These are phyloP conservation scores for Osmoderma eremita DNA, from an alignment of 2,888 invertebrate genomes.

Conservation along the genomic window DNA sequence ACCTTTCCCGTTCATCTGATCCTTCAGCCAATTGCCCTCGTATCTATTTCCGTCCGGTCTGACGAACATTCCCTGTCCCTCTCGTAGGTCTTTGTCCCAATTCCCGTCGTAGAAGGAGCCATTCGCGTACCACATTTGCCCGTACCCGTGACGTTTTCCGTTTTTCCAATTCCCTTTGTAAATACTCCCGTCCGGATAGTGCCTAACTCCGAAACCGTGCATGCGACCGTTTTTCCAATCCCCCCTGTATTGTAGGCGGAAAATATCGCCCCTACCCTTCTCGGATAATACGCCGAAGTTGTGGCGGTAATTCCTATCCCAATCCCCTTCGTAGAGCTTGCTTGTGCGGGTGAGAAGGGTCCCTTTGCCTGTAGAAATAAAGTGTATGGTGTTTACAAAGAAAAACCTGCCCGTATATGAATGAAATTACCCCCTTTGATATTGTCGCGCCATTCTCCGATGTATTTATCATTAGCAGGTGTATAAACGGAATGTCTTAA, in stretches of 20 bases:
- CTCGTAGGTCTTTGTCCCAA: constrained; percentile 64
- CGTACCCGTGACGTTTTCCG: constrained; percentile 68
- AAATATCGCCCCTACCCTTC: constrained; percentile 61
- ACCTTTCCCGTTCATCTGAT: constrained; percentile 71
- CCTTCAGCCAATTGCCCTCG: constrained; percentile 71
- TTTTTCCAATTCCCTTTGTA: constrained; percentile 70
- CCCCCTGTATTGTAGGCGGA: constrained; percentile 67
- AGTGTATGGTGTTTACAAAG: constrained; percentile 10
- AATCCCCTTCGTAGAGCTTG: constrained; percentile 73
- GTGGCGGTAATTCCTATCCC: constrained; percentile 67
- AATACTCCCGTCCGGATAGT: constrained; percentile 68
- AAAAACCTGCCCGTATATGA: too few relatives aligned
- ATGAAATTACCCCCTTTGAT: constrained; percentile 58
- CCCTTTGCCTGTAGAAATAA: constrained; percentile 66
- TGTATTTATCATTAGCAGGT: constrained; percentile 66
- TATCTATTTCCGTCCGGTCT: constrained; percentile 63
- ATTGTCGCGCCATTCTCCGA: constrained; percentile 72
- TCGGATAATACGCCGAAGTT: constrained; percentile 69
- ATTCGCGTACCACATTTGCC: constrained; percentile 71
- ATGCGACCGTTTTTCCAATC: constrained; percentile 70
- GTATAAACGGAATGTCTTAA: constrained; percentile 69
- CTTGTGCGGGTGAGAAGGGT: constrained; percentile 63
- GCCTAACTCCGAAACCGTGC: constrained; percentile 69
- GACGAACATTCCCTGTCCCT: constrained; percentile 52
- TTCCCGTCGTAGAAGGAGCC: constrained; percentile 72